phyloP scores from a whole-genome alignment of 2,797 vertebrate species.

The Galago senegalensis region DNA sequence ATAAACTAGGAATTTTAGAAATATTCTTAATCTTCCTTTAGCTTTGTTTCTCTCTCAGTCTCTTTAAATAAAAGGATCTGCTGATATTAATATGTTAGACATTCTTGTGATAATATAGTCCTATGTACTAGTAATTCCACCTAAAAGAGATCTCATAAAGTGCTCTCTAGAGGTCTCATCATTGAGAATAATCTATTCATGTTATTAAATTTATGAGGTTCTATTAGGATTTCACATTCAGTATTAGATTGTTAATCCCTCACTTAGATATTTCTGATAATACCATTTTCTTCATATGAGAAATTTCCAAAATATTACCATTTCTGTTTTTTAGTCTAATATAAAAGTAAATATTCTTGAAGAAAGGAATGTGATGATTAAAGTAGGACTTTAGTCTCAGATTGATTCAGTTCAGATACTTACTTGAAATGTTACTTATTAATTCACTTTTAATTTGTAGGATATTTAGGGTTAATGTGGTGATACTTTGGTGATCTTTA shows the following conservation, averaged over 20 bases:
- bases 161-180: neutral
- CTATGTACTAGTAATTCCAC: neutral
- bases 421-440: constrained; percentile 45
- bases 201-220: constrained; percentile 52
- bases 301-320: constrained; percentile 19
- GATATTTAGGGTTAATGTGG: constrained; percentile 8
- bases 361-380: neutral
- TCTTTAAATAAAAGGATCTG: constrained; percentile 45
- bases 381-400: constrained; percentile 8
- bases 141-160: neutral
- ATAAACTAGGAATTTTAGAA: constrained; percentile 54
- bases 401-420: constrained; percentile 46
- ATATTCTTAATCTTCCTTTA: constrained; percentile 52
- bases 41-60: constrained; percentile 14
- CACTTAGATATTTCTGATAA: neutral
- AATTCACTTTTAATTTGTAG: constrained; percentile 38
- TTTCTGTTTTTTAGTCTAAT: neutral
- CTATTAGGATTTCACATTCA: constrained; percentile 20
- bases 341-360: constrained; percentile 50
- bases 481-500: constrained; percentile 29
- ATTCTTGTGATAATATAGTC: neutral
- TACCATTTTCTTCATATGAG: constrained; percentile 20
- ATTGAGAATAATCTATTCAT: neutral
- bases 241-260: constrained; percentile 4
- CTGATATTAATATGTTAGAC: neutral